Conservation (phyloP, 1,140 invertebrate species). For the Bathynomus jamesi region DNA sequence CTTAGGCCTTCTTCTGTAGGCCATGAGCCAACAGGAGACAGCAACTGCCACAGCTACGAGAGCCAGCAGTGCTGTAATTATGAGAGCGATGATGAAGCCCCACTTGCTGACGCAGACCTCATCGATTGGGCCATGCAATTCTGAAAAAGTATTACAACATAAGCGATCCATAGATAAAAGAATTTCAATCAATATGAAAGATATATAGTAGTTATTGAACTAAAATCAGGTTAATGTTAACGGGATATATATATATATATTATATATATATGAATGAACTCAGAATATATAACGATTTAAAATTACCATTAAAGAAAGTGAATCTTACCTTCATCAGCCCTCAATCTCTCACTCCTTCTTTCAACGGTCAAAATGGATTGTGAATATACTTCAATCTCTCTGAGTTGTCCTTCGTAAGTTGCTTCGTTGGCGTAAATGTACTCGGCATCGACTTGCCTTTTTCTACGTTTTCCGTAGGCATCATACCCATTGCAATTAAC, state of each 20-base stretch:
- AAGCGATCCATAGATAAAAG: not conserved
- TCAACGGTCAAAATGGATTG: conserved; percentile 85
- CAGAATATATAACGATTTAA: no score
- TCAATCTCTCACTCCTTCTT: conserved; percentile 60
- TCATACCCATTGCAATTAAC: conserved; percentile 86
- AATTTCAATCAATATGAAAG: not conserved
- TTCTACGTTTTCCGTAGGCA: conserved; percentile 70
- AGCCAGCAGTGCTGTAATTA: conserved; percentile 81
- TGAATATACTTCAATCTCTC: conserved; percentile 84
- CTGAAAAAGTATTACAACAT: conserved; percentile 7
- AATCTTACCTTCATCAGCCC: conserved; percentile 54
- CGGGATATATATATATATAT: no score
- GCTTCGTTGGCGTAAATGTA: conserved; percentile 24
- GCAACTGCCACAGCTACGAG: conserved; percentile 86
- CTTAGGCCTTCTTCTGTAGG: conserved; percentile 75
- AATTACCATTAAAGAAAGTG: no score
- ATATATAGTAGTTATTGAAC: no score
- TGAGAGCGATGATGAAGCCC: conserved; percentile 81
- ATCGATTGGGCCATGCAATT: conserved; percentile 50
- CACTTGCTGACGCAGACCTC: conserved; percentile 90
- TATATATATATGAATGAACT: no score
- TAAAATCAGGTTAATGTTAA: no score
- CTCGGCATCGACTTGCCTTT: conserved; percentile 47
- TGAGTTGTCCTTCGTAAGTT: conserved; percentile 66
- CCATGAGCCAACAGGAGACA: conserved; percentile 90